Evolutionary conservation across 2,888 invertebrate genomes (phyloP).

Genomic region (Andricus quercusramuli): DNA sequence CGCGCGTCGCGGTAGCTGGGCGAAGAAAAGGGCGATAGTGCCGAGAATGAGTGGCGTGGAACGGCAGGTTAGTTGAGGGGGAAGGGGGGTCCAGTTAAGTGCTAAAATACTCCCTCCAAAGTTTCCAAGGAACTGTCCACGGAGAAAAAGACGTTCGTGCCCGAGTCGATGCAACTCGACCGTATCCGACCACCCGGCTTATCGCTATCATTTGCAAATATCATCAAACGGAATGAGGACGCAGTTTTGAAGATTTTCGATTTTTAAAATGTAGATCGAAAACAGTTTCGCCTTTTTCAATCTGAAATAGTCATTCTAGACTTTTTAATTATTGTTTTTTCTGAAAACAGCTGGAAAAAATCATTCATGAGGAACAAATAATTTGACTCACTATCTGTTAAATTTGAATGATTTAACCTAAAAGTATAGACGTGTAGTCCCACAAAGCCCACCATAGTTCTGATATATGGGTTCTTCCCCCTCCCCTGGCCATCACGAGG

Average conservation of each 20-base stretch:
- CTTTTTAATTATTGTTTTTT: too few relatives aligned
- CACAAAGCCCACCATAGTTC: too few relatives aligned
- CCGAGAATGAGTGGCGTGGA: constrained; percentile 38
- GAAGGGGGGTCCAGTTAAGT: constrained; percentile 13
- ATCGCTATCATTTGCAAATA: constrained; percentile 24
- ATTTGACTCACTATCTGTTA: too few relatives aligned
- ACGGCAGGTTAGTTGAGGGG: constrained; percentile 9
- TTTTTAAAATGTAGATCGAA: background rate
- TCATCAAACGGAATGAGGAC: background rate
- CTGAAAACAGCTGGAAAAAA: too few relatives aligned
- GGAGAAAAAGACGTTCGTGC: constrained; percentile 33
- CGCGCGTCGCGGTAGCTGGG: constrained; percentile 48
- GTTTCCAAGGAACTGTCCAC: constrained; percentile 28
- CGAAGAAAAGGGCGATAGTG: constrained; percentile 49
- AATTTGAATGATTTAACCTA: too few relatives aligned
- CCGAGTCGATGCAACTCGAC: background rate
- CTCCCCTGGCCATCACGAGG: too few relatives aligned
- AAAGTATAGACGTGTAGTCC: too few relatives aligned
- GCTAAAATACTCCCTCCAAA: constrained; percentile 37
- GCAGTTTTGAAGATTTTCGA: background rate
- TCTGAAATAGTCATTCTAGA: too few relatives aligned
- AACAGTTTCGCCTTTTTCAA: background rate
- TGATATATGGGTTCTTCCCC: too few relatives aligned
- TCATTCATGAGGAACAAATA: too few relatives aligned
- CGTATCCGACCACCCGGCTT: constrained; percentile 21